Conservation (phyloP, 2,113 vertebrate genomes). For the Myotis davidii region DNA sequence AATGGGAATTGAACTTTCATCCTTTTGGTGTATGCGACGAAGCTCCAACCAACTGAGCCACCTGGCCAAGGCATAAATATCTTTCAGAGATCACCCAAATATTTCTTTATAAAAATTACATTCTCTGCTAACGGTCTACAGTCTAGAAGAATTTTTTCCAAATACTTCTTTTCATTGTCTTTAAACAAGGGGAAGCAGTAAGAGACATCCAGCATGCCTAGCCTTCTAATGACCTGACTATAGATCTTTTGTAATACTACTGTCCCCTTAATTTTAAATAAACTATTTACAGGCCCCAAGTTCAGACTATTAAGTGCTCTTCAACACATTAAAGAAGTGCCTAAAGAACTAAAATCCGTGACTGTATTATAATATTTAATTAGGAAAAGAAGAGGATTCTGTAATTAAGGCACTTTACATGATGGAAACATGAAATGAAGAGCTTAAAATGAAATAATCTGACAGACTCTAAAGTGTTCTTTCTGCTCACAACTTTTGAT, state of each 20-base stretch:
- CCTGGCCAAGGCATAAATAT: background rate
- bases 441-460: constrained; percentile 69
- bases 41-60: background rate
- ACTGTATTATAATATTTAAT: constrained; percentile 72
- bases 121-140: constrained; percentile 25
- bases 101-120: background rate
- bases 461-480: constrained; percentile 41
- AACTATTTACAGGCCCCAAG: constrained; percentile 47
- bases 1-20: background rate
- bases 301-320: constrained; percentile 63
- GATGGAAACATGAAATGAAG: constrained; percentile 68
- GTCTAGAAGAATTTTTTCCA: background rate
- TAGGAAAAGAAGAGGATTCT: constrained; percentile 69
- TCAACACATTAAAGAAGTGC: constrained; percentile 62
- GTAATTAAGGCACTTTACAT: constrained; percentile 70
- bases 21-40: background rate
- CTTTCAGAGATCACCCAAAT: background rate
- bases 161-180: constrained; percentile 65
- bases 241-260: constrained; percentile 51
- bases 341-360: constrained; percentile 65
- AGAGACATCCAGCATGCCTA: constrained; percentile 47
- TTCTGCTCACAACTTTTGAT: constrained; percentile 29
- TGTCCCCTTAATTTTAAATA: constrained; percentile 72
- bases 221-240: background rate
- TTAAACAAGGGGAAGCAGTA: constrained; percentile 66